Conservation (phyloP, 2,797 vertebrate species). For the Channa striata region DNA sequence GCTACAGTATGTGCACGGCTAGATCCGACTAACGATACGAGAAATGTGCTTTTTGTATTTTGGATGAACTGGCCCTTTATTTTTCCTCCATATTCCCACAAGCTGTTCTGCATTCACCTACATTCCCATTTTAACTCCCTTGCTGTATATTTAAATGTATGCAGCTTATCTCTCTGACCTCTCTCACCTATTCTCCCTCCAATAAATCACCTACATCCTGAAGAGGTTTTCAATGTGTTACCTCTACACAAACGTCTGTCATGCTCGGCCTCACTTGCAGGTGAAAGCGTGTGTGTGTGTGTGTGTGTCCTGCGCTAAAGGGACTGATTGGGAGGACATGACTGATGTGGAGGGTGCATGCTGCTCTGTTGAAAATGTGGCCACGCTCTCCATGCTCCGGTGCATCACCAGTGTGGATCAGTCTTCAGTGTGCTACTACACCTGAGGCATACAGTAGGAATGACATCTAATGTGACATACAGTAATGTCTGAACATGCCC, state of each 20-base stretch:
- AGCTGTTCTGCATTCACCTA: conserved; percentile 6
- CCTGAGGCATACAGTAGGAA: conserved; percentile 29
- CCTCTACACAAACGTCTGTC: conserved; percentile 48
- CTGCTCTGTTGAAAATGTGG: conserved; percentile 38
- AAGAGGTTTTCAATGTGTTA: conserved; percentile 28
- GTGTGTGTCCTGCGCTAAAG: conserved; percentile 30
- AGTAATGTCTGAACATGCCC: conserved; percentile 48
- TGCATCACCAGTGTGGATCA: conserved; percentile 37
- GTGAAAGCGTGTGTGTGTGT: conserved; percentile 11
- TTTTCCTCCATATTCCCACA: not conserved
- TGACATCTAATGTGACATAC: conserved; percentile 44
- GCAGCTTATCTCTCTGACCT: conserved; percentile 32
- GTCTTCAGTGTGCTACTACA: conserved; percentile 27
- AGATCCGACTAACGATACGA: not conserved
- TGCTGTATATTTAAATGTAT: conserved; percentile 41
- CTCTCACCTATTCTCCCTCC: conserved; percentile 38
- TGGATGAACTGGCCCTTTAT: conserved; percentile 29
- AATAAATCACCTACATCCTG: conserved; percentile 44
- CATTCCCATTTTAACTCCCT: conserved; percentile 18
- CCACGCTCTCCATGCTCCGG: conserved; percentile 45
- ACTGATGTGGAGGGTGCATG: conserved; percentile 44
- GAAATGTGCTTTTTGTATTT: not conserved
- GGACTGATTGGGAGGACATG: conserved; percentile 33
- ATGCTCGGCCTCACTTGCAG: conserved; percentile 49
- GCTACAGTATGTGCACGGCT: conserved; percentile 6